Evolutionary conservation across 2,797 vertebrate species (phyloP).

Genomic region (Distichodus sexfasciatus): DNA sequence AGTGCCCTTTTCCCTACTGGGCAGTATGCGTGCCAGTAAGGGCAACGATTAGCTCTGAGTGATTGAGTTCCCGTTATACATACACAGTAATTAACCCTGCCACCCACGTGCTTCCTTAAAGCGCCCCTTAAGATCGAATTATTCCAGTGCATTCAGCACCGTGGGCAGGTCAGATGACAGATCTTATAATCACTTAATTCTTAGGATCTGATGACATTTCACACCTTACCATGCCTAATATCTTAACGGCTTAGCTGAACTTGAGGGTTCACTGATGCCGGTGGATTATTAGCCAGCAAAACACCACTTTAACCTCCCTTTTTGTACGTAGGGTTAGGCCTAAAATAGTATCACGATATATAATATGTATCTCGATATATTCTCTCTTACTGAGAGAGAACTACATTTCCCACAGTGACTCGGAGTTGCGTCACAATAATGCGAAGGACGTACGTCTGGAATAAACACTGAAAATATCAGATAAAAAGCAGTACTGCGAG

Average conservation of each 20-base stretch:
- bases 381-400: too few species aligned
- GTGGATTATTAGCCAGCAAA: background rate
- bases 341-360: too few species aligned
- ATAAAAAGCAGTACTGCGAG: too few species aligned
- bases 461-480: too few species aligned
- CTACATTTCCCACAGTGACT: too few species aligned
- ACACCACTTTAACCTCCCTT: background rate
- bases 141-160: conserved; percentile 14
- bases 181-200: conserved; percentile 15
- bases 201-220: background rate
- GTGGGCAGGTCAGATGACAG: conserved; percentile 14
- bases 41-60: conserved; percentile 44
- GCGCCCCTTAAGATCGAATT: conserved; percentile 23
- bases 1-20: conserved; percentile 37
- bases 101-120: conserved; percentile 17
- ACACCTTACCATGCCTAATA: background rate
- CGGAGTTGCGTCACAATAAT: too few species aligned
- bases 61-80: conserved; percentile 15
- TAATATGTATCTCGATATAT: too few species aligned
- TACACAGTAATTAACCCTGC: background rate
- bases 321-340: too few species aligned
- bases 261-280: background rate
- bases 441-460: too few species aligned
- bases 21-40: background rate
- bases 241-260: background rate